Conservation (phyloP, 2,113 vertebrate genomes). For the Bos indicus region DNA sequence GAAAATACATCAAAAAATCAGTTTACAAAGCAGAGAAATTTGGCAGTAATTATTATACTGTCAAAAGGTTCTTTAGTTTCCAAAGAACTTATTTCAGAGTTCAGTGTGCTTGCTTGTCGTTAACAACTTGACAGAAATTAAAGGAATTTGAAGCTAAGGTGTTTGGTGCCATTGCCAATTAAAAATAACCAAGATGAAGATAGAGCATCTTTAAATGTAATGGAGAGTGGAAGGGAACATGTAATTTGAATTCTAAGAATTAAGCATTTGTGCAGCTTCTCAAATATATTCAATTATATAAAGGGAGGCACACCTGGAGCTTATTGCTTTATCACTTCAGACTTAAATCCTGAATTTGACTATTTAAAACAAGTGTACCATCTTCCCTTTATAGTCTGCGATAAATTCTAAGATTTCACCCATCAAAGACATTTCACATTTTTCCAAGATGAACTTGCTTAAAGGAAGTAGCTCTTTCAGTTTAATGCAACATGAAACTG, state of each 20-base stretch:
- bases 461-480: background rate
- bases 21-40: conserved; percentile 46
- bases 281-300: background rate
- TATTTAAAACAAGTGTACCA: conserved; percentile 9
- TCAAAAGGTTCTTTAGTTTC: conserved; percentile 38
- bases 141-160: conserved; percentile 40
- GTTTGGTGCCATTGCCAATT: background rate
- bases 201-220: background rate
- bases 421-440: conserved; percentile 7
- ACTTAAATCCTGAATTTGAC: conserved; percentile 14
- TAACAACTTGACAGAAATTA: conserved; percentile 49
- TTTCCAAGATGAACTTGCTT: conserved; percentile 22
- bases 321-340: conserved; percentile 9
- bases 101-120: conserved; percentile 12
- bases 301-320: conserved; percentile 15
- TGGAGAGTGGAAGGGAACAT: background rate
- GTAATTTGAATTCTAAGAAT: conserved; percentile 39
- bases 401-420: conserved; percentile 7
- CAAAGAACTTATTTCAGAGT: conserved; percentile 46
- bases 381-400: conserved; percentile 11
- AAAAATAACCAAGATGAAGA: conserved; percentile 37
- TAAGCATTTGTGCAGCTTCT: conserved; percentile 23
- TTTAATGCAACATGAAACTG: conserved; percentile 28
- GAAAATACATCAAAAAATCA: conserved; percentile 33
- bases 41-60: conserved; percentile 44